Evolutionary conservation across 2,888 invertebrate species (phyloP).

Genomic region (Cryptosula pallasiana): DNA sequence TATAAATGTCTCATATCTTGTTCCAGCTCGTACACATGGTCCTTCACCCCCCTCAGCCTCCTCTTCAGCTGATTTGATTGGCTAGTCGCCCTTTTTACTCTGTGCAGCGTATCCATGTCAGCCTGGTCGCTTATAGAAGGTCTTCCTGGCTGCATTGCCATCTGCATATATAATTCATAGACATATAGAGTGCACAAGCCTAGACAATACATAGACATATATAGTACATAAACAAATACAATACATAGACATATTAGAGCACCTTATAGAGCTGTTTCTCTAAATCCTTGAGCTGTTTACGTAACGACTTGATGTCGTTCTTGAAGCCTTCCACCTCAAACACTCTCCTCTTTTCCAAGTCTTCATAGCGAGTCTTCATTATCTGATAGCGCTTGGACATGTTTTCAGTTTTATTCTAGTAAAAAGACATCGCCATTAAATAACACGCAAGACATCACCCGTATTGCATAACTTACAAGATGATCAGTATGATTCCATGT

Average conservation of each 20-base stretch:
- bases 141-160: conserved; percentile 30
- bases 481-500: too few relatives aligned
- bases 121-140: conserved; percentile 47
- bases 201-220: background rate
- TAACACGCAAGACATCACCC: too few relatives aligned
- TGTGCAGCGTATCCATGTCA: conserved; percentile 49
- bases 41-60: conserved; percentile 50
- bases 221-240: background rate
- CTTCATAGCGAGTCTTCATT: conserved; percentile 52
- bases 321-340: conserved; percentile 55
- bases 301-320: conserved; percentile 52
- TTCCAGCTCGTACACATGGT: conserved; percentile 52
- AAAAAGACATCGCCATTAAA: too few relatives aligned
- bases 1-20: conserved; percentile 51
- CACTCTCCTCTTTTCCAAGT: conserved; percentile 51
- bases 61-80: conserved; percentile 48
- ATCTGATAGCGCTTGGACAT: conserved; percentile 49
- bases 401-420: conserved; percentile 52
- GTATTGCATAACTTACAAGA: too few relatives aligned
- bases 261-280: conserved; percentile 53
- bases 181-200: too few relatives aligned
- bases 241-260: background rate
- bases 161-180: too few relatives aligned
- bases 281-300: conserved; percentile 49
- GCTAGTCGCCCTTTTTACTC: conserved; percentile 49